These are phyloP conservation scores for Troides oblongomaculatus DNA, from an alignment of 2,888 invertebrate species.

Conservation along the genomic window DNA sequence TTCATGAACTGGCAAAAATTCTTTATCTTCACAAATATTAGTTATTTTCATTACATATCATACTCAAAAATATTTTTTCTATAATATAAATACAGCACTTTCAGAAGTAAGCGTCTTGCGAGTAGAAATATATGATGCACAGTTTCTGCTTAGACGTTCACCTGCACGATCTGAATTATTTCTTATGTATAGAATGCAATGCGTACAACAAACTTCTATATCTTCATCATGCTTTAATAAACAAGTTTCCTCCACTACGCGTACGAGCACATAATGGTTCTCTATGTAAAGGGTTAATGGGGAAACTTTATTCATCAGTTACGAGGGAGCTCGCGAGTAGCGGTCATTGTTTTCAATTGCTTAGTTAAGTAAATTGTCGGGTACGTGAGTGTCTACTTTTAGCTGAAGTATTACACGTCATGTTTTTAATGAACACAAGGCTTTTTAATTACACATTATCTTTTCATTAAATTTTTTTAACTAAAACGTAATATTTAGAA, in stretches of 20 bases:
- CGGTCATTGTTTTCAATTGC: slow-evolving; percentile 17
- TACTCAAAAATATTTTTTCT: too few species aligned
- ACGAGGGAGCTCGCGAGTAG: slow-evolving; percentile 8
- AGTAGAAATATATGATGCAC: background rate
- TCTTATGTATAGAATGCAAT: background rate
- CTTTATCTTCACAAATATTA: too few species aligned
- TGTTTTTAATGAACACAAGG: background rate
- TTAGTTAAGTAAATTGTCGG: slow-evolving; percentile 2
- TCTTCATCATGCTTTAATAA: background rate
- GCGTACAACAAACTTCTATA: background rate
- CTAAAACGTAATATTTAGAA: too few species aligned
- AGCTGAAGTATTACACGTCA: background rate
- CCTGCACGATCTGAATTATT: background rate
- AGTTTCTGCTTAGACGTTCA: background rate
- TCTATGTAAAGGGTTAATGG: slow-evolving; percentile 38
- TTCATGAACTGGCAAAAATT: too few species aligned
- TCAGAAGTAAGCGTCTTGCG: too few species aligned
- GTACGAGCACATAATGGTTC: background rate
- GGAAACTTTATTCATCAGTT: slow-evolving; percentile 49
- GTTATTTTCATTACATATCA: too few species aligned
- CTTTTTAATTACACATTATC: background rate
- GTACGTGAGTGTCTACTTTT: slow-evolving; percentile 1
- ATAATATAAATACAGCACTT: too few species aligned
- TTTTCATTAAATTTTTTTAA: too few species aligned
- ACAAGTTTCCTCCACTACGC: background rate